A percentile compares a stretch with the other conserved stretches of the same genome.
phyloP scores from a whole-genome alignment of 2,888 invertebrate genomes.

The Nomada lathburiana region DNA sequence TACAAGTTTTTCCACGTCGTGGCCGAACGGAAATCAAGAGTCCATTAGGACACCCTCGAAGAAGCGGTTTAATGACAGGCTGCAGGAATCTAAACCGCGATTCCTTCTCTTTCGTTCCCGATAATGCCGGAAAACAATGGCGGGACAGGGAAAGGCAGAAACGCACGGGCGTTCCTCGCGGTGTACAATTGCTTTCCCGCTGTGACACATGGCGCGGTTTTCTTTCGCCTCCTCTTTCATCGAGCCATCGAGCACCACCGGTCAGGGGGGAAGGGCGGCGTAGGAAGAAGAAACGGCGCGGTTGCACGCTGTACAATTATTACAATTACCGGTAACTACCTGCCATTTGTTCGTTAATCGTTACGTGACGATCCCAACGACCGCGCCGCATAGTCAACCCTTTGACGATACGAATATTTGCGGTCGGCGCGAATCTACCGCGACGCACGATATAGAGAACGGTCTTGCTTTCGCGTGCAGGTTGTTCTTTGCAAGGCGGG shows the following conservation, averaged over 20 bases:
- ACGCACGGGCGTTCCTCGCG: slow-evolving; percentile 26
- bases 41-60: slow-evolving; percentile 73
- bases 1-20: slow-evolving; percentile 63
- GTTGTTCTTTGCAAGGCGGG: slow-evolving; percentile 6
- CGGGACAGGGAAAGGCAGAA: neutral
- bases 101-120: slow-evolving; percentile 55
- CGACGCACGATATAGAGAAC: neutral
- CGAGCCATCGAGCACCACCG: slow-evolving; percentile 17
- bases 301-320: slow-evolving; percentile 78
- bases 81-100: slow-evolving; percentile 79
- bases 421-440: slow-evolving; percentile 51
- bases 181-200: slow-evolving; percentile 66
- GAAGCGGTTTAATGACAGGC: slow-evolving; percentile 78
- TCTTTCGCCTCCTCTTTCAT: slow-evolving; percentile 46
- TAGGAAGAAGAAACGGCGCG: slow-evolving; percentile 65
- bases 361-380: slow-evolving; percentile 75
- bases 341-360: slow-evolving; percentile 82
- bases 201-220: slow-evolving; percentile 77
- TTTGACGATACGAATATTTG: slow-evolving; percentile 72
- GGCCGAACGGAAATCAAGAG: slow-evolving; percentile 65
- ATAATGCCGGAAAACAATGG: slow-evolving; percentile 75
- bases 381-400: slow-evolving; percentile 54
- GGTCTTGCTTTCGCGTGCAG: slow-evolving; percentile 15
- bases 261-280: slow-evolving; percentile 44
- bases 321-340: slow-evolving; percentile 83